phyloP scores from a whole-genome alignment of 2,113 vertebrate species.

The Etheostoma spectabile region DNA sequence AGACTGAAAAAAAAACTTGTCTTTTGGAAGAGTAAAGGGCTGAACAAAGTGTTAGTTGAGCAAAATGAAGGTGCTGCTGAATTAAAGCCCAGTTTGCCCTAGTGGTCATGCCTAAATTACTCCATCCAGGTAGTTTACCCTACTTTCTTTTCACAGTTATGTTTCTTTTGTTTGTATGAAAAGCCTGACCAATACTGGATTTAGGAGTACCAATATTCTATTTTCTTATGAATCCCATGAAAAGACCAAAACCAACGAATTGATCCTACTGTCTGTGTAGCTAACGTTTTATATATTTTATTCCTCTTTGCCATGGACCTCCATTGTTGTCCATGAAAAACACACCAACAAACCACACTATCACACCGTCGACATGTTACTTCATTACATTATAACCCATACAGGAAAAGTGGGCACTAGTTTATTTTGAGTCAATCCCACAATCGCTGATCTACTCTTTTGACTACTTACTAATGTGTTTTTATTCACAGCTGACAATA shows the following conservation, averaged over 20 bases:
- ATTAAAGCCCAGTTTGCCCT: neutral
- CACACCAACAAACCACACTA: neutral
- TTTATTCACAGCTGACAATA: neutral
- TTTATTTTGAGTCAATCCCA: neutral
- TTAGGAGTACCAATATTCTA: neutral
- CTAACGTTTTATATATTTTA: neutral
- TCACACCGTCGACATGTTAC: neutral
- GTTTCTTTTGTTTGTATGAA: neutral
- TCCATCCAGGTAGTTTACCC: neutral
- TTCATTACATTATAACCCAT: neutral
- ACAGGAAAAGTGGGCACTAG: neutral
- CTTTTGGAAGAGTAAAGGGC: slow-evolving; percentile 23
- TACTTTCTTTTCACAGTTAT: neutral
- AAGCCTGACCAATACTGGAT: neutral
- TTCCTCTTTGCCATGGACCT: neutral
- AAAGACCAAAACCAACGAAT: neutral
- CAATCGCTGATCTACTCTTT: neutral
- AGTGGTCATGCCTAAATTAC: neutral
- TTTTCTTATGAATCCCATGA: neutral
- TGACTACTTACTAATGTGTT: neutral
- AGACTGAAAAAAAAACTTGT: slow-evolving; percentile 28
- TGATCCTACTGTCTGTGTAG: neutral
- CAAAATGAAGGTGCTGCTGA: slow-evolving; percentile 14
- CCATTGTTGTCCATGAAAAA: neutral
- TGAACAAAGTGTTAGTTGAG: slow-evolving; percentile 15